Percentiles rank a stretch among this genome's conserved stretches.
These are phyloP conservation scores for Crypturellus undulatus DNA, from an alignment of 2,113 vertebrate species.

Conservation along the genomic window DNA sequence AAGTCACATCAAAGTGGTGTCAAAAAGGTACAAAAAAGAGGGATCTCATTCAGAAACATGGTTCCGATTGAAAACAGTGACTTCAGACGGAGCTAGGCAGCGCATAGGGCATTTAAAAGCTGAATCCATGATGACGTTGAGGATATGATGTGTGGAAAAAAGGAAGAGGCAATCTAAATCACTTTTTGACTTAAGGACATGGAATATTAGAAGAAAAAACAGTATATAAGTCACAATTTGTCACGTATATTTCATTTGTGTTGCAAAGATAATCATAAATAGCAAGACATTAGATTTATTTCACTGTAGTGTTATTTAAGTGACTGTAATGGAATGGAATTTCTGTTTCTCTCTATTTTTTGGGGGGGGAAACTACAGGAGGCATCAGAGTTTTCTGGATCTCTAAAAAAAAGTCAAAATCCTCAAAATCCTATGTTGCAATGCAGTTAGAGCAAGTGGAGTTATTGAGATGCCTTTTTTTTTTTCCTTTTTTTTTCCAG, in stretches of 20 bases:
- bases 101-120: background rate
- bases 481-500: background rate
- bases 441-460: constrained; percentile 37
- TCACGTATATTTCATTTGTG: background rate
- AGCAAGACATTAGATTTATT: background rate
- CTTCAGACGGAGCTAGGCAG: background rate
- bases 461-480: constrained; percentile 23
- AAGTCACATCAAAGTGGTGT: background rate
- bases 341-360: background rate
- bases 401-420: background rate
- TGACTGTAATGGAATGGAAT: background rate
- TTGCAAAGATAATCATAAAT: background rate
- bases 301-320: background rate
- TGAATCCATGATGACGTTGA: background rate
- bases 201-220: background rate
- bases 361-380: background rate
- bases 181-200: background rate
- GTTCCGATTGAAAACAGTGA: background rate
- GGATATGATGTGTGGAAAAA: background rate
- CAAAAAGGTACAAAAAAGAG: background rate
- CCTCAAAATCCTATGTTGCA: background rate
- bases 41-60: background rate
- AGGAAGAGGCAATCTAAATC: background rate
- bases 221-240: background rate
- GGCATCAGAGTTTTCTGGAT: background rate